phyloP scores from a whole-genome alignment of 2,888 invertebrate genomes.

The Pheosia tremula region DNA sequence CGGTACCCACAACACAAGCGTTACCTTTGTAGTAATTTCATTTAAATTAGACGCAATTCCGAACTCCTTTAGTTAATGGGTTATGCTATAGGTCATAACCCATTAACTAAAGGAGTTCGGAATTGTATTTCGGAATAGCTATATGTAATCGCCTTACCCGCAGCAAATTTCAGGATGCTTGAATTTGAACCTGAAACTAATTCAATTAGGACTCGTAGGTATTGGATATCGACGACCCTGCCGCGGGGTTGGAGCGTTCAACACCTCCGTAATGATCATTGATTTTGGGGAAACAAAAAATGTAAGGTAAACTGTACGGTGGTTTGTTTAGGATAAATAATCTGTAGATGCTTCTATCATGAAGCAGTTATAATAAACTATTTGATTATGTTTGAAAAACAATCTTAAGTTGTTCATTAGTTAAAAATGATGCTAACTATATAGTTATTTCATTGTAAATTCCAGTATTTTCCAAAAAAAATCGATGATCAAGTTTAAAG shows the following conservation, averaged over 20 bases:
- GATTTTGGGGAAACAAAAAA: background rate
- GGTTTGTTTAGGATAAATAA: background rate
- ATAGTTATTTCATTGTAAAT: too few relatives aligned
- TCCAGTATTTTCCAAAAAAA: too few relatives aligned
- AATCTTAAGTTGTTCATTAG: too few relatives aligned
- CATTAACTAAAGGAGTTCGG: conserved; percentile 13
- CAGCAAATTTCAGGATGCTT: conserved; percentile 11
- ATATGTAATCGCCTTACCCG: conserved; percentile 20
- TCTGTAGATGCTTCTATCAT: background rate
- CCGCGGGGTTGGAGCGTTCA: background rate
- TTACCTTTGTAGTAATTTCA: too few relatives aligned
- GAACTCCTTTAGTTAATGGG: conserved; percentile 13
- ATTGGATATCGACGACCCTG: conserved; percentile 2
- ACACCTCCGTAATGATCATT: background rate
- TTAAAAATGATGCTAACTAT: too few relatives aligned
- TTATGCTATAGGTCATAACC: background rate
- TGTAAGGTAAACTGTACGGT: background rate
- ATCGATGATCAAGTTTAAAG: too few relatives aligned
- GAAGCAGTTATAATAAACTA: background rate
- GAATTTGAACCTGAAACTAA: conserved; percentile 33
- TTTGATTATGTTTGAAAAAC: too few relatives aligned
- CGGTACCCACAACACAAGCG: too few relatives aligned
- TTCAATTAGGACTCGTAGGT: conserved; percentile 18
- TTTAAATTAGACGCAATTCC: conserved; percentile 7
- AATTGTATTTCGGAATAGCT: too few relatives aligned